Percentiles rank a stretch among this genome's conserved stretches.
phyloP scores from a whole-genome alignment of 2,797 vertebrate genomes.

The Paratrypauchen microcephalus region DNA sequence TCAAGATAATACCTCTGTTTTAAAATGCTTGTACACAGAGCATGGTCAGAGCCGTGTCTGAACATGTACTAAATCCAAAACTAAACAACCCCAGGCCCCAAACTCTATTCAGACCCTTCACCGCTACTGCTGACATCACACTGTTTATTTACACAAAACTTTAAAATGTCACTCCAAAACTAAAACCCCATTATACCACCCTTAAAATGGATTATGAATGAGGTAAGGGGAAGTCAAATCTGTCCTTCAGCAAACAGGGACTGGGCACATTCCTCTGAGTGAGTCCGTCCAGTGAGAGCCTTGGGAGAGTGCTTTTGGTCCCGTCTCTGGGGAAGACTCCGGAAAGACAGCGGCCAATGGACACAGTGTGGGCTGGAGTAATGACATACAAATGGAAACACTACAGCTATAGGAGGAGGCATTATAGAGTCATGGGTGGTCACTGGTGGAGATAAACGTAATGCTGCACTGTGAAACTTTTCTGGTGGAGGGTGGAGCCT shows the following conservation, averaged over 20 bases:
- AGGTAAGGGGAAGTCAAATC: background rate
- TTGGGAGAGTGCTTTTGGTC: slow-evolving; percentile 54
- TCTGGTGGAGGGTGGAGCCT: too few species aligned
- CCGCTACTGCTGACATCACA: slow-evolving; percentile 43
- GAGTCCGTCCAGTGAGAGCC: slow-evolving; percentile 54
- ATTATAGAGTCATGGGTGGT: too few species aligned
- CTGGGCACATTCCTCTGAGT: slow-evolving; percentile 42
- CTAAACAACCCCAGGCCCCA: slow-evolving; percentile 32
- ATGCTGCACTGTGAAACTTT: too few species aligned
- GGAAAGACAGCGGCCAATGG: slow-evolving; percentile 57
- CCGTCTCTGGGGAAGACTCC: slow-evolving; percentile 46
- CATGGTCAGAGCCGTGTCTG: background rate
- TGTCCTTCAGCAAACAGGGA: background rate
- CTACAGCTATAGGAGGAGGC: too few species aligned
- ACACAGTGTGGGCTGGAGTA: slow-evolving; percentile 49
- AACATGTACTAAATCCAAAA: slow-evolving; percentile 6
- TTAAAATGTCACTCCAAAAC: slow-evolving; percentile 15
- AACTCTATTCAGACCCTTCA: slow-evolving; percentile 11
- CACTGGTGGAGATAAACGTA: too few species aligned
- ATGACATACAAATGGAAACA: slow-evolving; percentile 12
- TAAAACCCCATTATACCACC: background rate
- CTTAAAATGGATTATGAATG: background rate
- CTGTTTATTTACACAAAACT: slow-evolving; percentile 6
- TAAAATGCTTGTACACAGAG: background rate
- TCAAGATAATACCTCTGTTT: too few species aligned